Conservation (phyloP, 2,113 vertebrate species). For the Solea solea region DNA sequence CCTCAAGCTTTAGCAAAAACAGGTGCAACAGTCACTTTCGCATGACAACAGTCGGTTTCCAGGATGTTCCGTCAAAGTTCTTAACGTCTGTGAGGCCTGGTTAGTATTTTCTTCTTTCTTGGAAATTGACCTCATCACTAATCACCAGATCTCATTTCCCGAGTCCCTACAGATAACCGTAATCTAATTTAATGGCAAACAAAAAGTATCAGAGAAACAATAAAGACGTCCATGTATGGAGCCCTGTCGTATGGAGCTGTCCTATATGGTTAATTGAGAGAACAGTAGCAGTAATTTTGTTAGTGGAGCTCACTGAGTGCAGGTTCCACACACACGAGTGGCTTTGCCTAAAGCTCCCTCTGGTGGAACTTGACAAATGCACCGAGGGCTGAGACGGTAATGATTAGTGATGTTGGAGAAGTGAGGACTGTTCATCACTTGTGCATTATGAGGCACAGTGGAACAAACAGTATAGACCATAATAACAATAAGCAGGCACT, state of each 20-base stretch:
- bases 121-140: slow-evolving; percentile 8
- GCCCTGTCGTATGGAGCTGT: neutral
- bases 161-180: neutral
- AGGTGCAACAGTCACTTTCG: neutral
- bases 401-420: no score
- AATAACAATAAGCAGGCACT: neutral
- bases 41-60: neutral
- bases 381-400: neutral
- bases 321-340: slow-evolving; percentile 5
- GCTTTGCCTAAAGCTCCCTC: slow-evolving; percentile 66
- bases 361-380: slow-evolving; percentile 47
- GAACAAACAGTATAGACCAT: neutral
- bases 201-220: neutral
- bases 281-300: neutral
- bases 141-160: slow-evolving; percentile 27
- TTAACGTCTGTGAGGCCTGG: slow-evolving; percentile 8
- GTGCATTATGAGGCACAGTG: no score
- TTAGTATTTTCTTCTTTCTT: slow-evolving; percentile 8
- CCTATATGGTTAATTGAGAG: neutral
- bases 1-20: slow-evolving; percentile 13
- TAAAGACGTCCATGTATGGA: neutral
- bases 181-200: slow-evolving; percentile 1
- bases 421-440: no score
- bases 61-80: neutral
- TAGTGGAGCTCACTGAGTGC: neutral